These are phyloP conservation scores for Theristus sp. DNA, from an alignment of 2,888 invertebrate genomes.

Conservation along the genomic window DNA sequence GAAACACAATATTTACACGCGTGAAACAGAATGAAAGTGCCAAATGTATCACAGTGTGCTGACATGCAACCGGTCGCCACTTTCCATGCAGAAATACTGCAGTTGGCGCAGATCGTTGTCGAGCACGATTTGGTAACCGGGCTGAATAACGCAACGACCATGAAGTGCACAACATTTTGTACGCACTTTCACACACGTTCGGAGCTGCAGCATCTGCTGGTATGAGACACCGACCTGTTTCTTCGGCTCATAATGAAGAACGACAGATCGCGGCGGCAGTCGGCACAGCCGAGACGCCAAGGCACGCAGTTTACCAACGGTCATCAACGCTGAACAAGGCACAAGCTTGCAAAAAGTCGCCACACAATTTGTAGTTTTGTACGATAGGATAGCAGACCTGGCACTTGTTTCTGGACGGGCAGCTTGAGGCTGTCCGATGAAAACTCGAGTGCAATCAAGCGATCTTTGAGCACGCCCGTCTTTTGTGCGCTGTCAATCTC, in stretches of 20 bases:
- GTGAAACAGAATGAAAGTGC: too few species aligned
- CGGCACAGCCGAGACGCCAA: not conserved
- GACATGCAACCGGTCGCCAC: not conserved
- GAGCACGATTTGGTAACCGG: not conserved
- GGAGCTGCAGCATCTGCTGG: too few species aligned
- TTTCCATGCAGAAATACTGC: not conserved
- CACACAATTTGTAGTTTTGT: too few species aligned
- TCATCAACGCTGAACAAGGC: not conserved
- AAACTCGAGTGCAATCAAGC: not conserved
- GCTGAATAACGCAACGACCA: too few species aligned
- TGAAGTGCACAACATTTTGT: too few species aligned
- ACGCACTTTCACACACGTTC: too few species aligned
- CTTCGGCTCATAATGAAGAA: not conserved
- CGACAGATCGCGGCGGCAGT: not conserved
- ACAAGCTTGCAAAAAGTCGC: too few species aligned
- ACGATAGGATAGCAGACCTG: not conserved
- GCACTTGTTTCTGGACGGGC: not conserved
- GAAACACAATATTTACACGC: too few species aligned
- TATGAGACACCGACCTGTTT: not conserved
- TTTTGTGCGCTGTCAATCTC: not conserved
- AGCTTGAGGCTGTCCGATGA: not conserved
- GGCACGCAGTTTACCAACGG: not conserved
- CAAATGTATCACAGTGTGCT: too few species aligned
- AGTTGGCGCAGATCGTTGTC: not conserved
- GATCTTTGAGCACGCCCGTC: not conserved